phyloP scores from a whole-genome alignment of 2,113 vertebrate species.

The Rhinopithecus roxellana region DNA sequence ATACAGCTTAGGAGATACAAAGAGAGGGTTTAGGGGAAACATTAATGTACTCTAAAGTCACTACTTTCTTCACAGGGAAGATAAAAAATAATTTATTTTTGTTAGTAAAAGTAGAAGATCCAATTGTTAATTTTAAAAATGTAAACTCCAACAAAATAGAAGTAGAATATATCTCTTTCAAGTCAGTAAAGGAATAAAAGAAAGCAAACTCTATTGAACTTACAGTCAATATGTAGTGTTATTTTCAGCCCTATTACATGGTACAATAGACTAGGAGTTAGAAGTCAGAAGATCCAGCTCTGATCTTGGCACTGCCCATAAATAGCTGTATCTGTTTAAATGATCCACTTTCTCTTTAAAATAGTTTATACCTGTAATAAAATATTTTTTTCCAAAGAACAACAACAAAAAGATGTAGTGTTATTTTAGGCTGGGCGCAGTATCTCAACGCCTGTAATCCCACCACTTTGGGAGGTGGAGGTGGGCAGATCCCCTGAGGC shows the following conservation, averaged over 20 bases:
- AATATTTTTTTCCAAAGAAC: background rate
- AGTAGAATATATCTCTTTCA: background rate
- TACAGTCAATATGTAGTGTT: background rate
- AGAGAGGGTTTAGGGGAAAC: background rate
- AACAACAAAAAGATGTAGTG: too few relatives aligned
- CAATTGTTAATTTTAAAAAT: background rate
- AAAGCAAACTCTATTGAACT: background rate
- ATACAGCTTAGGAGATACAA: background rate
- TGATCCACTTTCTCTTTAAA: constrained; percentile 33
- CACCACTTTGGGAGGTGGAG: too few relatives aligned
- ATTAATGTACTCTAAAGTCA: background rate
- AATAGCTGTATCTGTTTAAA: background rate
- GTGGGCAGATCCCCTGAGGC: too few relatives aligned
- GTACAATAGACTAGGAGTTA: background rate
- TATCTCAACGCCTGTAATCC: too few relatives aligned
- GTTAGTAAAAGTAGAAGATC: background rate
- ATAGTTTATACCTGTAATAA: background rate
- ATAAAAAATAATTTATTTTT: background rate
- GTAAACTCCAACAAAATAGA: background rate
- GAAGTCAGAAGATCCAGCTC: background rate
- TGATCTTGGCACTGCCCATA: background rate
- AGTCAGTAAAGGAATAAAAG: background rate
- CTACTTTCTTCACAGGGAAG: background rate
- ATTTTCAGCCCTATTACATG: background rate
- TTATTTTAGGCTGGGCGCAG: too few relatives aligned